Conservation (phyloP, 2,888 invertebrate genomes). For the Malachius bipustulatus region DNA sequence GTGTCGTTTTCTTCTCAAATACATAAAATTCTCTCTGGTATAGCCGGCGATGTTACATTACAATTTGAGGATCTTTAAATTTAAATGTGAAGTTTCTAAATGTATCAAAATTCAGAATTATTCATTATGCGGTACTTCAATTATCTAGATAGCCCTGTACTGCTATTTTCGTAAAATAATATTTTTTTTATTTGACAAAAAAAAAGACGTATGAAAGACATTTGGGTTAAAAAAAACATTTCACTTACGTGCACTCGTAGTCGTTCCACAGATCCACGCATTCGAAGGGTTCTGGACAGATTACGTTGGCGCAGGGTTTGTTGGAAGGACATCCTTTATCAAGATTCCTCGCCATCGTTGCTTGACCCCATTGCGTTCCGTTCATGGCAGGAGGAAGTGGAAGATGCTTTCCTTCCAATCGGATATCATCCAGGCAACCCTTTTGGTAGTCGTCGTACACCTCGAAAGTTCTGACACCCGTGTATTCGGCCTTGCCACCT, state of each 20-base stretch:
- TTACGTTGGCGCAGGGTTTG: constrained; percentile 88
- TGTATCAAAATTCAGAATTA: too few relatives aligned
- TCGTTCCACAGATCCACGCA: constrained; percentile 97
- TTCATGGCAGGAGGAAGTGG: constrained; percentile 92
- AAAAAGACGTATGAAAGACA: too few relatives aligned
- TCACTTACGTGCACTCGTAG: constrained; percentile 94
- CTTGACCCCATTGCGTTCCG: constrained; percentile 91
- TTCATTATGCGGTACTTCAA: too few relatives aligned
- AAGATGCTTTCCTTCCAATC: constrained; percentile 88
- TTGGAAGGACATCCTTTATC: constrained; percentile 89
- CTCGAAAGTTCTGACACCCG: constrained; percentile 85
- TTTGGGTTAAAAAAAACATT: too few relatives aligned
- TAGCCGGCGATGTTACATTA: too few relatives aligned
- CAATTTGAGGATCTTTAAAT: too few relatives aligned
- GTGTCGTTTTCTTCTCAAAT: too few relatives aligned
- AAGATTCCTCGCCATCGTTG: constrained; percentile 84
- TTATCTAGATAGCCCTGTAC: too few relatives aligned
- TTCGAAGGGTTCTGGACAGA: constrained; percentile 86
- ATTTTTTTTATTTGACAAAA: too few relatives aligned
- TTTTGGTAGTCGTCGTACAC: constrained; percentile 92
- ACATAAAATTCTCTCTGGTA: too few relatives aligned
- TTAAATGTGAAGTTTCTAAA: too few relatives aligned
- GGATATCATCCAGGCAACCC: constrained; percentile 75
- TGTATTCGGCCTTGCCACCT: constrained; percentile 91
- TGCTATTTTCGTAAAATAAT: too few relatives aligned